phyloP scores from a whole-genome alignment of 2,888 invertebrate genomes.

The Macrosiphum euphorbiae region DNA sequence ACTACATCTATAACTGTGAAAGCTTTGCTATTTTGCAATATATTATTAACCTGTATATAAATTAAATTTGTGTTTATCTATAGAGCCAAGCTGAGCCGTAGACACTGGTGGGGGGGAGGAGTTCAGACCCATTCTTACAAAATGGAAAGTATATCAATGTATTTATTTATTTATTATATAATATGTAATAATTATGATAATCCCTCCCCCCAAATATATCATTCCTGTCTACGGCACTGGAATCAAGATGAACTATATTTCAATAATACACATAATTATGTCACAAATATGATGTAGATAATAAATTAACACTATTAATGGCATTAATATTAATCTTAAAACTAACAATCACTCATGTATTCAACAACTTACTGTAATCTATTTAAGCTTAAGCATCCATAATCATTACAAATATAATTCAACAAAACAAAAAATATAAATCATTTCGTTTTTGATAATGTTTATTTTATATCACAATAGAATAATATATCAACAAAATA shows the following conservation, averaged over 20 bases:
- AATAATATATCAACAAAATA: conserved; percentile 57
- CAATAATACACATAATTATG: neutral
- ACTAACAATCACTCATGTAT: neutral
- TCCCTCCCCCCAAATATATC: no score
- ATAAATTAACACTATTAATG: neutral
- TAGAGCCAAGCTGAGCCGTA: neutral
- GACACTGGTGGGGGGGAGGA: no score
- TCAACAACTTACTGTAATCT: neutral
- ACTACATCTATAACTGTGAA: neutral
- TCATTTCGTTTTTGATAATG: conserved; percentile 36
- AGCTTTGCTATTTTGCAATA: neutral
- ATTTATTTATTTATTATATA: no score
- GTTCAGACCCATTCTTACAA: no score
- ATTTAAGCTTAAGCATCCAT: neutral
- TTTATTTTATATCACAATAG: conserved; percentile 53
- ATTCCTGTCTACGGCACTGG: no score
- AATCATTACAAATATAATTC: neutral
- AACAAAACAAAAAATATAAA: conserved; percentile 35
- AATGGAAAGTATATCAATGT: no score
- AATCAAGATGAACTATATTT: neutral
- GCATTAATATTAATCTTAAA: neutral
- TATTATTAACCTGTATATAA: neutral
- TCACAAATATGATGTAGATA: neutral
- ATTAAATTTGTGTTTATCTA: neutral
- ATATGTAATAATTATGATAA: no score